Base-by-base conservation (phyloP, 2,113 vertebrate species). In the Hydrochoerus hydrochaeris region DNA sequence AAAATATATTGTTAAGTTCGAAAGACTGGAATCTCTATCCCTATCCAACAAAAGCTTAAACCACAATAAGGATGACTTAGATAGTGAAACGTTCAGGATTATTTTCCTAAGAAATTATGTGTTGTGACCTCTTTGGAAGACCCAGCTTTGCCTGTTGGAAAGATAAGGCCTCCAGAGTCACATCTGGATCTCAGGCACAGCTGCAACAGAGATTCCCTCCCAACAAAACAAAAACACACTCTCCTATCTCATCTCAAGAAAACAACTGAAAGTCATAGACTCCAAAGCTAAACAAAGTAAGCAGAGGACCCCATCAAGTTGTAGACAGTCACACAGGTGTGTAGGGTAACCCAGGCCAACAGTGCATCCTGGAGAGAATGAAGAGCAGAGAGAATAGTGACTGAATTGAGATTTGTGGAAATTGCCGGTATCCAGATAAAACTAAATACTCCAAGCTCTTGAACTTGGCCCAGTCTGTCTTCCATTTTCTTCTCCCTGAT, bases 211-310 rank as follows among this genome's bases (percentile, higher is more conserved):
- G n/a, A 77, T 71, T 44, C 46, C 10, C 14, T 35, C 63, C 44
- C 38, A 91, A 38, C 20, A 83, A 44, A 17, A 90, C 9, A 19
- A 32, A 41, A 84, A 93, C 95, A 60, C 0, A 86, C 26, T 88
- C 77, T 35, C 38, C 65, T 71, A 22, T 3, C 2, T 86, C n/a
- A 77, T 73, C 35, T 90, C 41, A 28, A 57, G 9, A 71, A 87
- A 95, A 67, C 13, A 38, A 7, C 12, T 41, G 28, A 62, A 88
- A 71, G 24, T 1, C 12, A 17, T 16, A 63, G 35, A 10, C 14
- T 96, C 65, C 46, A 89, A 80, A 49, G 44, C 5, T 65, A 73
- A 83, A 38, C 12, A 41, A 88, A 89, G 78, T 49, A 94, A 94
- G 7, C 1, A 57, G 58, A 94, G 28, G 65, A 30, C 32, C 54